Evolutionary conservation across 2,888 invertebrate genomes (phyloP), one percentile per base, ranked within the genome.

Genomic region (Phoenoteleia sp.): DNA sequence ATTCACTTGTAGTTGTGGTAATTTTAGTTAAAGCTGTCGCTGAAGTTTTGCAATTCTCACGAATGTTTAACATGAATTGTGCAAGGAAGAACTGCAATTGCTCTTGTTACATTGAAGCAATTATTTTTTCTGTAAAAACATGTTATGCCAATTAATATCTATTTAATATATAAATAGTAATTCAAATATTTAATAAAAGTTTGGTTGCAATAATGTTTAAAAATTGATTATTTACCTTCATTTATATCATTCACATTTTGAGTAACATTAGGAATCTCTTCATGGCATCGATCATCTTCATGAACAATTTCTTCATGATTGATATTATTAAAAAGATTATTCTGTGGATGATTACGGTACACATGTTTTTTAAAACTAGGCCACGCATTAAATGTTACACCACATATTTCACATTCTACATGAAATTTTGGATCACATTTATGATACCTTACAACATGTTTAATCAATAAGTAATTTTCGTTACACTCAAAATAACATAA

Each of bases 11-110:
- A 6, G 39, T 25, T 58, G 13, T 71, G 0, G 56, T 71, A 29
- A 71, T 15, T 23, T 71, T 71, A 7, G 17, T 45, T 29, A 56
- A 27, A 11, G 69, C 56, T 45, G n/a, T 4, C 13, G 42, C 5
- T 5, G 56, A 56, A 17, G 42, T 56, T 56, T 56, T 71, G 15
- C 56, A 71, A 39, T 5, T n/a, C 42, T 69, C 54, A n/a, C 69
- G 52, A 13, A 71, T 56, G n/a, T 56, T 7, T 6, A 71, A 21
- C 56, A 71, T 56, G 36, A 21, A 69, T 9, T 54, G 52, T 54
- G 69, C 69, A 39, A 27, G 19, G 36, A 39, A 69, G n/a, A 15
- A 69, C 13, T 69, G 23, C 5, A 69, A 33, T 42, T 69, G 25
- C 13, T 69, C 54, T 15, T 21, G 1, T 11, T 39, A 11, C 42